phyloP scores from a whole-genome alignment of 92 coral and sea anemone genomes.

The Nematostella vectensis region DNA sequence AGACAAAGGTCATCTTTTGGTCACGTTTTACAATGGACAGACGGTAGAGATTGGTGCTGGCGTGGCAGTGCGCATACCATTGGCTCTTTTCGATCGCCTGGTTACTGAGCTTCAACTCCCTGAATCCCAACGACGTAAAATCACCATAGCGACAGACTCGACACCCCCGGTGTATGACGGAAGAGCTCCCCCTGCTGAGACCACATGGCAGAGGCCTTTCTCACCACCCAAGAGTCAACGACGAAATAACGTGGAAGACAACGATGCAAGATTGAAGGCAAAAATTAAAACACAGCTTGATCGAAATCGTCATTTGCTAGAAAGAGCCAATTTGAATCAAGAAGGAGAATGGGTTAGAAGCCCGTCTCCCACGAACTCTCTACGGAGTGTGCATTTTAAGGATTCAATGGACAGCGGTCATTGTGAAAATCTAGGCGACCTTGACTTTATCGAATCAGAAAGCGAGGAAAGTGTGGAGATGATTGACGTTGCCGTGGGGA shows the following conservation, averaged over 20 bases:
- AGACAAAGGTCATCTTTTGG: conserved; percentile 61
- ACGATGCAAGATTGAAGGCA: conserved; percentile 38
- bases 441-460: conserved; percentile 1
- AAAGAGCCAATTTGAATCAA: conserved; percentile 26
- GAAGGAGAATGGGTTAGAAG: not conserved
- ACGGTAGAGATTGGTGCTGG: conserved; percentile 71
- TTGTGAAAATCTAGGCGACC: conserved; percentile 8
- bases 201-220: conserved; percentile 69
- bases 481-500: conserved; percentile 44
- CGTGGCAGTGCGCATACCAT: conserved; percentile 78
- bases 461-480: conserved; percentile 6
- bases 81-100: conserved; percentile 58
- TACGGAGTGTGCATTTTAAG: not conserved
- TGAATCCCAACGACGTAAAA: conserved; percentile 77
- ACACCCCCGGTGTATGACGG: conserved; percentile 43
- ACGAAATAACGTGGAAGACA: conserved; percentile 1
- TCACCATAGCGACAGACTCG: conserved; percentile 46
- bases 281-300: conserved; percentile 63
- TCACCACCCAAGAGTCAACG: conserved; percentile 37
- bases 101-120: conserved; percentile 88
- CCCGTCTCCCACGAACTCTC: not conserved
- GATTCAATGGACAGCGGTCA: conserved; percentile 5
- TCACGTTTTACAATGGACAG: conserved; percentile 85
- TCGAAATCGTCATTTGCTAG: conserved; percentile 51
- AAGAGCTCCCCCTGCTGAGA: conserved; percentile 29